Evolutionary conservation across 2,888 invertebrate species (phyloP), one percentile per base, ranked within the genome.

Genomic region (Ochropacha duplaris): DNA sequence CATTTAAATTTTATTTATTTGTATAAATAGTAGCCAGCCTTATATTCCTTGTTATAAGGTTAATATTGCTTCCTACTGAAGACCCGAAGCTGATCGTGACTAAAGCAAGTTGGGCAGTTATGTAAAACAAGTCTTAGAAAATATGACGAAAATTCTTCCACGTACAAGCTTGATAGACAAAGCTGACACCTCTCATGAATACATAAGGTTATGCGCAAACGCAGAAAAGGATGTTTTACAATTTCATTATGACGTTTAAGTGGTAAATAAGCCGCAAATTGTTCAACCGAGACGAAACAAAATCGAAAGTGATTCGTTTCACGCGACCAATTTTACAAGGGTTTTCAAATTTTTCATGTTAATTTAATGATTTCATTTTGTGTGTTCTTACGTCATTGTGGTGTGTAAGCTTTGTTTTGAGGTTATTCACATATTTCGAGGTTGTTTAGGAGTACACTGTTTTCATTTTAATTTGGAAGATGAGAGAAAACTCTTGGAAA

Each of bases 241-340:
- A 62, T 62, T 57, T 56, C 62, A 58, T n/a, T 54, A 59, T 31
- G 52, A 52, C 34, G 59, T 59, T 57, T 58, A 59, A 56, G 55
- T 49, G 55, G 56, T 54, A 57, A 57, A 59, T 49, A 50, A 9
- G n/a, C 1, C n/a, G 36, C 36, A n/a, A 36, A 14, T n/a, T 34
- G 34, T 12, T 36, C 44, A 44, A 44, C 44, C 44, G 44, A 19
- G 44, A 44, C 8, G 36, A 19, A 44, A 44, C 44, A 44, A 44
- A 44, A 44, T 19, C 19, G 44, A 44, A 44, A 44, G 44, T 44
- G 44, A 44, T 19, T 36, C 36, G 36, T 9, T 36, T 8, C 44
- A 44, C 8, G n/a, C 19, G 44, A 39, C 8, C 39, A 16, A 39
- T n/a, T 44, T 16, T 19, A 19, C 19, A 19, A 9, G 1, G 5